A percentile compares a stretch with the other conserved stretches of the same genome.
Conservation (phyloP, 2,888 invertebrate genomes). For the Axea sp. region DNA sequence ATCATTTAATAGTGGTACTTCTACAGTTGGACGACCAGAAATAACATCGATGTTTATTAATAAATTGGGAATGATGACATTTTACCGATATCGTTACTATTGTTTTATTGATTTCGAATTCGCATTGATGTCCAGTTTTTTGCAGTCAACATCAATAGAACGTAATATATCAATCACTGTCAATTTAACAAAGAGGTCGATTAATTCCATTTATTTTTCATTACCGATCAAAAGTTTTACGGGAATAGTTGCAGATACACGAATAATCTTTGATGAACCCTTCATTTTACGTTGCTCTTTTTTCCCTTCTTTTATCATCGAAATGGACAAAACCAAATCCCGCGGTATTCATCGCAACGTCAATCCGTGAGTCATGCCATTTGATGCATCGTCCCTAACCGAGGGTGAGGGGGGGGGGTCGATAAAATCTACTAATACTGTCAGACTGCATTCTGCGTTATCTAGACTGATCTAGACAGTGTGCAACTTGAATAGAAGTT, state of each 20-base stretch:
- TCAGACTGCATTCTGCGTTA: slow-evolving; percentile 41
- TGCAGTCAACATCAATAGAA: slow-evolving; percentile 11
- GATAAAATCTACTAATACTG: slow-evolving; percentile 58
- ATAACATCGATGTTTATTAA: slow-evolving; percentile 26
- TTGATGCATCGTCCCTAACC: slow-evolving; percentile 52
- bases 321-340: slow-evolving; percentile 40
- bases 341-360: slow-evolving; percentile 43
- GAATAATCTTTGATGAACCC: slow-evolving; percentile 41
- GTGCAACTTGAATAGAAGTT: slow-evolving; percentile 54
- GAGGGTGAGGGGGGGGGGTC: slow-evolving; percentile 5
- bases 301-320: slow-evolving; percentile 20
- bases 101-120: slow-evolving; percentile 33
- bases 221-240: slow-evolving; percentile 28
- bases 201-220: slow-evolving; percentile 51
- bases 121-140: slow-evolving; percentile 19
- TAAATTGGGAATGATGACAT: slow-evolving; percentile 22
- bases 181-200: slow-evolving; percentile 41
- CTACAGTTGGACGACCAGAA: neutral
- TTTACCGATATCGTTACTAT: slow-evolving; percentile 11
- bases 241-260: slow-evolving; percentile 18
- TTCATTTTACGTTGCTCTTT: slow-evolving; percentile 17
- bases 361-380: slow-evolving; percentile 52
- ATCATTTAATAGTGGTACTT: slow-evolving; percentile 11
- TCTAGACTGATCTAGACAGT: slow-evolving; percentile 52
- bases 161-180: slow-evolving; percentile 47